A percentile compares a stretch with the other conserved stretches of the same genome.
These are phyloP conservation scores for Albula glossodonta DNA, from an alignment of 2,113 vertebrate species.

Conservation along the genomic window DNA sequence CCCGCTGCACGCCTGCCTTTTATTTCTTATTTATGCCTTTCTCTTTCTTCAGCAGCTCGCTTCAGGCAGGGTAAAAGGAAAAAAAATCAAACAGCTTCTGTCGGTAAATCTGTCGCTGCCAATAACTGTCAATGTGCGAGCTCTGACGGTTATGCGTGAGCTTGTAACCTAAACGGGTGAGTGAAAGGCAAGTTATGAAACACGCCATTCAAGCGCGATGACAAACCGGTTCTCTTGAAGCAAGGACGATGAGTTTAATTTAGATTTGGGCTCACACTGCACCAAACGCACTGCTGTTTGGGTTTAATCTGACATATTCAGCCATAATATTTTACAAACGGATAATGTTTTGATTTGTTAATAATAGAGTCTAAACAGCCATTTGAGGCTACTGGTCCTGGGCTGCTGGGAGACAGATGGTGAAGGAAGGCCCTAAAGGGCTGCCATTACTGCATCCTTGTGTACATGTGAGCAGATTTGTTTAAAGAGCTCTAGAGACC, in stretches of 20 bases:
- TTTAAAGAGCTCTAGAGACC: neutral
- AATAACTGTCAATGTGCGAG: neutral
- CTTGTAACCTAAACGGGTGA: constrained; percentile 21
- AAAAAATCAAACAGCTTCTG: constrained; percentile 50
- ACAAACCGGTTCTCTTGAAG: constrained; percentile 4
- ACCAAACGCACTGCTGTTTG: neutral
- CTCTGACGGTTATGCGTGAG: neutral
- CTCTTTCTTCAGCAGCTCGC: neutral
- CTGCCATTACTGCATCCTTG: neutral
- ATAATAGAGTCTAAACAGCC: neutral
- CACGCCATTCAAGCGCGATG: neutral
- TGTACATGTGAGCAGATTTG: neutral
- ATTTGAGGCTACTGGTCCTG: neutral
- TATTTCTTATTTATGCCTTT: neutral
- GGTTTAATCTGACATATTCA: neutral
- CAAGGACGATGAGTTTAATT: constrained; percentile 8
- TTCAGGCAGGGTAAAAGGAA: constrained; percentile 56
- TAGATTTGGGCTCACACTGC: neutral
- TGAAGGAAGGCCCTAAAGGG: neutral
- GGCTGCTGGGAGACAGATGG: neutral
- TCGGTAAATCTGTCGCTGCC: constrained; percentile 18
- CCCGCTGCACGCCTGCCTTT: neutral
- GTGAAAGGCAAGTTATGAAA: constrained; percentile 3
- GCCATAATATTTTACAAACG: neutral
- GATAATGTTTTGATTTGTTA: neutral